Percentiles rank a stretch among this genome's conserved stretches.
These are phyloP conservation scores for Toxotes chatareus DNA, from an alignment of 2,113 vertebrate species.

Conservation along the genomic window DNA sequence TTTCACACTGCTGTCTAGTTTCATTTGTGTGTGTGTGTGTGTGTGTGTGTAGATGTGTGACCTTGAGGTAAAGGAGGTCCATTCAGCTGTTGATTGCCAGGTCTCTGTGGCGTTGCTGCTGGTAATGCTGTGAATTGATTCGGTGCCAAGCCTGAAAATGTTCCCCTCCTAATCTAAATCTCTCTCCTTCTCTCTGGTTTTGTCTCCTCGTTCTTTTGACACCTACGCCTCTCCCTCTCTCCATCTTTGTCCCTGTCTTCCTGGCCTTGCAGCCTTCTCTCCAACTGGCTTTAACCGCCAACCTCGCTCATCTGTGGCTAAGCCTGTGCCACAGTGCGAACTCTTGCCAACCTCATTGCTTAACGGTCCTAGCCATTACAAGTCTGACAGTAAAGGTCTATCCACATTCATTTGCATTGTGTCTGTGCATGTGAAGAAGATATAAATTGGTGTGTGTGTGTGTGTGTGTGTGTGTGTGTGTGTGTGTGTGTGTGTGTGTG, in stretches of 20 bases:
- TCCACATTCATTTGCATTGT: slow-evolving; percentile 48
- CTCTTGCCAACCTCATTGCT: slow-evolving; percentile 52
- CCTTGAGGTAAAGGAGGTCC: slow-evolving; percentile 60
- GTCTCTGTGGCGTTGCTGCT: slow-evolving; percentile 13
- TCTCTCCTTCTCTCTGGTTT: slow-evolving; percentile 6
- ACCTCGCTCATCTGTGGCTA: slow-evolving; percentile 43
- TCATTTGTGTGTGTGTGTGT: slow-evolving; percentile 23
- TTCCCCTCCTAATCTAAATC: slow-evolving; percentile 51
- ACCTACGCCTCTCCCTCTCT: background rate
- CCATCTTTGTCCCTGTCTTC: slow-evolving; percentile 18
- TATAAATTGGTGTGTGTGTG: slow-evolving; percentile 5
- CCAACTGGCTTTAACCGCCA: slow-evolving; percentile 23
- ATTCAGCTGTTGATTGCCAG: slow-evolving; percentile 60
- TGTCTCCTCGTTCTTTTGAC: background rate
- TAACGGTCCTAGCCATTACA: slow-evolving; percentile 41
- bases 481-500: slow-evolving; percentile 10
- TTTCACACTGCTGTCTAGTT: slow-evolving; percentile 31
- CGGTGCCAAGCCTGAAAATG: slow-evolving; percentile 39
- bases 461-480: slow-evolving; percentile 16
- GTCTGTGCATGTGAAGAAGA: slow-evolving; percentile 11
- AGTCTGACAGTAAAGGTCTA: slow-evolving; percentile 35
- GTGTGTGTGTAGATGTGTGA: slow-evolving; percentile 46
- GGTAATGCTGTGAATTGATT: slow-evolving; percentile 52
- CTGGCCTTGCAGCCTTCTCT: background rate
- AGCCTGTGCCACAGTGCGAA: slow-evolving; percentile 18